Evolutionary conservation across 2,113 vertebrate genomes (phyloP), one percentile per base, ranked within the genome.

Genomic region (Mobula hypostoma): DNA sequence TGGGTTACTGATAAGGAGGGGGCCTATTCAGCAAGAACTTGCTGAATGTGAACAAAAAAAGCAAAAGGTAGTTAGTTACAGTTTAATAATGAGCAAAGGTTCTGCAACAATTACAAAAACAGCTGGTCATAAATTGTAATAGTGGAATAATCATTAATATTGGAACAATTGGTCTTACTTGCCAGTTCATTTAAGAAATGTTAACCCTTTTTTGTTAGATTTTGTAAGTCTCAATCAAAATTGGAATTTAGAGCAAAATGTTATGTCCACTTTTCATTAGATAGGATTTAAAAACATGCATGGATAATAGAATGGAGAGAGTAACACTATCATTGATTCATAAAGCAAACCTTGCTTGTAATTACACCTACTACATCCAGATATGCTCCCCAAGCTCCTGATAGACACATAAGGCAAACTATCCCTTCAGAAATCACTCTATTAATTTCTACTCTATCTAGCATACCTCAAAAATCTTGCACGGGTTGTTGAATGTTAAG

Each of bases 11-110:
- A 48, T 48, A 4, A 1, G 48, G 48, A 48, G 36, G 36, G 36
- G 36, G 36, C 36, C 36, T 36, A 36, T 36, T 36, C 36, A 36
- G 36, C 36, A 74, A 48, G 11, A 76, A 90, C 36, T 76, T 93
- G 91, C 24, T 93, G 70, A 48, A 72, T 56, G 36, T 93, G 91
- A 76, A 27, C 72, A 93, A 76, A 93, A 48, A 74, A 74, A 48
- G 48, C 48, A 48, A 48, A 48, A 48, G 3, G 74, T 93, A 36
- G 68, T 93, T 48, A 70, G 21, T 19, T 70, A 72, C 29, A 7
- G 24, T 74, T 93, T 72, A 48, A 36, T 70, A 91, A 36, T 91
- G 88, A 70, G 88, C 29, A 91, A 91, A 17, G n/a, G 7, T 70
- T 29, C 61, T 32, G 29, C 72, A 74, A 74, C 72, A 56, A 93